phyloP scores from a whole-genome alignment of 2,888 invertebrate genomes.

The Lampropteryx suffumata region DNA sequence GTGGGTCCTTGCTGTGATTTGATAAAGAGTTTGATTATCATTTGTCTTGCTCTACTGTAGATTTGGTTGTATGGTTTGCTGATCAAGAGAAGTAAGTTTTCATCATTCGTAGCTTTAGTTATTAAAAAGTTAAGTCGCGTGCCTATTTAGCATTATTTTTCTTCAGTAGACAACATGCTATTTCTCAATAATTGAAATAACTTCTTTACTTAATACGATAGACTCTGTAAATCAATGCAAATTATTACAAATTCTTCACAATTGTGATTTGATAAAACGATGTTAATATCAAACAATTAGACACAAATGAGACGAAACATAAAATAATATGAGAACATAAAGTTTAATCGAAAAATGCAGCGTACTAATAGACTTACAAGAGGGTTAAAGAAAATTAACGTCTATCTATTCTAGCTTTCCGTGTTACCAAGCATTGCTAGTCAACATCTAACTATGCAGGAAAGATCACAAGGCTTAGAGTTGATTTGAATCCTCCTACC shows the following conservation, averaged over 20 bases:
- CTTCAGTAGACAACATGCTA: too few relatives aligned
- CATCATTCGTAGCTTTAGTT: too few relatives aligned
- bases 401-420: conserved; percentile 16
- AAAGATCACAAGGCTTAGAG: conserved; percentile 47
- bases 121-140: too few relatives aligned
- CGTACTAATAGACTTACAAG: conserved; percentile 13
- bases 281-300: conserved; percentile 8
- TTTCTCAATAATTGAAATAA: too few relatives aligned
- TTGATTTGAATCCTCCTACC: conserved; percentile 76
- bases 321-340: conserved; percentile 1
- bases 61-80: too few relatives aligned
- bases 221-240: too few relatives aligned
- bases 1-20: conserved; percentile 86
- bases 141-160: too few relatives aligned
- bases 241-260: too few relatives aligned
- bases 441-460: conserved; percentile 32
- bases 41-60: too few relatives aligned
- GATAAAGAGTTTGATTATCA: not conserved
- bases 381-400: conserved; percentile 11
- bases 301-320: conserved; percentile 16
- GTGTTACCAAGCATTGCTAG: conserved; percentile 25
- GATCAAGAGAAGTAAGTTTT: too few relatives aligned
- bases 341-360: conserved; percentile 17
- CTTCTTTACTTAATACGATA: too few relatives aligned
- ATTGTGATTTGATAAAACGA: not conserved